Base-by-base conservation (phyloP, 1,140 invertebrate species). In the Drosophila pachea region DNA sequence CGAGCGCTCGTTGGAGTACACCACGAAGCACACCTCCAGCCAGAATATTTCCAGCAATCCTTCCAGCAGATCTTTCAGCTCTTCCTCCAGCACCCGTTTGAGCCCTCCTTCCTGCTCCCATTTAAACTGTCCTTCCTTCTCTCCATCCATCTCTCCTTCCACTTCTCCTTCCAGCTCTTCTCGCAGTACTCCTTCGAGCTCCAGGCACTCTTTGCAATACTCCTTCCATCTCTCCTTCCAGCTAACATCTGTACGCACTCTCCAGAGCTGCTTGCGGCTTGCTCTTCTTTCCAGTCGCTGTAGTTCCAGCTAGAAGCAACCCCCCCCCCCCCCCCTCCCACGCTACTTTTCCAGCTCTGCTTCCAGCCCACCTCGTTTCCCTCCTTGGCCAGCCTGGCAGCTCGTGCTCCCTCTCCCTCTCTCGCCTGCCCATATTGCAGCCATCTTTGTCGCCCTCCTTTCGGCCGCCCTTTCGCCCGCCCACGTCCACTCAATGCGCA, bases 401-500 rank as follows among this genome's bases (percentile, higher is more conserved):
- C 22, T 22, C 22, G 22, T 22, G 22, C 22, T 22, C 22, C 22
- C 22, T 22, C 22, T 22, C 22, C 3, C 22, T 22, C 3, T 22
- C 22, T 22, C 22, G 22, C 3, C 22, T 22, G 3, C 22, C 3
- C 22, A 22, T 3, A 22, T 3, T 22, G 1, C 22, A 22, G 3
- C 3, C 3, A 22, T 22, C 22, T 22, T 22, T 22, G 3, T 22
- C 22, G 3, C 22, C 22, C 22, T 22, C 22, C 22, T 22, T 3
- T 22, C 22, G 1, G 3, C 22, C 22, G 36, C 36, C 36, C 36
- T 38, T 38, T 8, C 36, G 22, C 22, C 22, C 22, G 22, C 22
- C 47, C 52, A 32, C 36, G 36, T 38, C 11, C 36, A 29, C 53
- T 47, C 16, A 38, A 16, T 31, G 64, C 52, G 63, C 47, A 64